Base-by-base conservation (phyloP, 2,113 vertebrate species). In the Oxyura jamaicensis region DNA sequence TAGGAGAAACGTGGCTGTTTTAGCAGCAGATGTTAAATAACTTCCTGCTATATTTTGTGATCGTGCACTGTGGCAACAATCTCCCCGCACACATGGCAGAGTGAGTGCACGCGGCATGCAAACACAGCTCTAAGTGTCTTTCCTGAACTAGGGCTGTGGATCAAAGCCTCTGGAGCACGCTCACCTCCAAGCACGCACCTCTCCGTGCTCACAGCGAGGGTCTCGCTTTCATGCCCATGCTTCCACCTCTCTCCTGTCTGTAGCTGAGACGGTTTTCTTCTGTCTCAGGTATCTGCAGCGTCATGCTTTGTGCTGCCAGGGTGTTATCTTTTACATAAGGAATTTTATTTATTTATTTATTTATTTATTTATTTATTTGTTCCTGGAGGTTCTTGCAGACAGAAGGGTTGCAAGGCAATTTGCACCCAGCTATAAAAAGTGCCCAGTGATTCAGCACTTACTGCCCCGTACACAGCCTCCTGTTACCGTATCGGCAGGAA, bases 361-460 rank as follows among this genome's bases (percentile, higher is more conserved):
- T 46, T 19, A 19, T 19, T 19, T 42, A 42, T 42, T 17, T 44
- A 44, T 44, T 16, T 44, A 44, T 44, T 44, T 12, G 23, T 22
- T 48, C 55, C 65, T 60, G 20, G 28, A 88, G 69, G 26, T 75
- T 88, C 56, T 53, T 86, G 53, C 48, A 89, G 89, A 72, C 81
- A 68, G 86, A 74, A 68, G 41, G 66, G 74, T 53, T 87, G 56
- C 1, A 0, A 94, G 67, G 73, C 69, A 91, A 93, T 95, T 92
- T 94, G 95, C 89, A 89, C 91, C 84, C 93, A 91, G 81, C 94
- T 87, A 76, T 87, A 95, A 79, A 85, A 91, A 95, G 81, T 50
- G 31, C 28, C 72, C 67, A 25, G 58, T 96, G 95, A 95, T 75
- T 96, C 96, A 97, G 96, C 93, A 96, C 60, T 95, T 95, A 56